A percentile compares a stretch with the other conserved stretches of the same genome.
These are phyloP conservation scores for Cheracebus regulus DNA, from an alignment of 2,797 vertebrate genomes.

Conservation along the genomic window DNA sequence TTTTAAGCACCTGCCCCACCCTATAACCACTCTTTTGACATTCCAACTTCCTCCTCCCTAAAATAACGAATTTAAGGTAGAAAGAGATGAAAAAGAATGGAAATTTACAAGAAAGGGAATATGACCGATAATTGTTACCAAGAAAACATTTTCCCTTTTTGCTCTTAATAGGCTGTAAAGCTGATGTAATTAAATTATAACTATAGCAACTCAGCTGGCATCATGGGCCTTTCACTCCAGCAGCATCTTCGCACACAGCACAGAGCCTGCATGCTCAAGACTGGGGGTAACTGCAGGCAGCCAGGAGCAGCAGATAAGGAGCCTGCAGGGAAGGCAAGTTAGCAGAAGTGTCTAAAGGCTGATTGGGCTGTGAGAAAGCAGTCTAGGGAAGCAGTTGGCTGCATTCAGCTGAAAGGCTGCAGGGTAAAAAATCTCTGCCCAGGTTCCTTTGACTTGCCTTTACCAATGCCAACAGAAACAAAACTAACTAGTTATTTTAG, in stretches of 20 bases:
- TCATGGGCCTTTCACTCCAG: not conserved
- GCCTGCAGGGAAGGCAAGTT: not conserved
- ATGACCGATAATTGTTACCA: constrained; percentile 67
- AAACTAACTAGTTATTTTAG: not conserved
- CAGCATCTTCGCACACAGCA: constrained; percentile 35
- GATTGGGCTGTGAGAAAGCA: not conserved
- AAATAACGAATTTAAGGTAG: constrained; percentile 70
- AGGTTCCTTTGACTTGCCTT: not conserved
- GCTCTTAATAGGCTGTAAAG: constrained; percentile 70
- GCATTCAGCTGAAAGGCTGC: not conserved
- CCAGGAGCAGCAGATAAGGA: not conserved
- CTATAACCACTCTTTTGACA: constrained; percentile 55
- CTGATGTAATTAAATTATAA: constrained; percentile 79
- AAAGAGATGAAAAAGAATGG: constrained; percentile 63
- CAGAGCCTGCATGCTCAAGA: not conserved
- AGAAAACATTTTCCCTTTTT: constrained; percentile 74
- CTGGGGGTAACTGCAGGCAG: not conserved
- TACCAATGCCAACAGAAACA: not conserved
- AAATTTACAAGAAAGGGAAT: constrained; percentile 71
- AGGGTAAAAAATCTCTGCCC: not conserved
- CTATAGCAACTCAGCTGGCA: constrained; percentile 76
- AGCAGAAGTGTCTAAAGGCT: not conserved
- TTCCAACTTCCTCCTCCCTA: constrained; percentile 55
- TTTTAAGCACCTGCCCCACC: constrained; percentile 58
- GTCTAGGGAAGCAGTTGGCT: not conserved